Evolutionary conservation across 2,888 invertebrate species (phyloP), one percentile per base, ranked within the genome.

Genomic region (Sepiola atlantica): DNA sequence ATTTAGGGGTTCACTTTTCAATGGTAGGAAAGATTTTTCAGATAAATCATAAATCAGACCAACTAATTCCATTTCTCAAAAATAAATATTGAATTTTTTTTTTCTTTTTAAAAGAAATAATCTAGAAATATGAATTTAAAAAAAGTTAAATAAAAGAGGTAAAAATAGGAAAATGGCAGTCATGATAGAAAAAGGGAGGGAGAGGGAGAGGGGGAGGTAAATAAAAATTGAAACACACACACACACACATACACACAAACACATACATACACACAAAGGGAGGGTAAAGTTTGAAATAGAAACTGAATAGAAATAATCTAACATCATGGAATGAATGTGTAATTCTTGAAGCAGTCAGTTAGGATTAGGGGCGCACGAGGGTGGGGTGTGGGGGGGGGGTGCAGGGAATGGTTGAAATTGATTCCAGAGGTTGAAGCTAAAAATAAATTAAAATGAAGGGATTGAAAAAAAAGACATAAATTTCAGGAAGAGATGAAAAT

Each of bases 1-100:
- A n/a, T n/a, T 77, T 77, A n/a, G n/a, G 77, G 77, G 77, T 77
- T n/a, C 77, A 77, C 77, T 77, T 77, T 77, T 77, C n/a, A 77
- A 16, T 32, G 77, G 77, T 77, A 77, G n/a, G 16, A 32, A 77
- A 77, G 77, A 77, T 77, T 77, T 77, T 77, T 77, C n/a, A 32
- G 77, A 77, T n/a, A 77, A 77, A 32, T n/a, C n/a, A 77, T 77
- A 77, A 77, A 77, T 77, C 77, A 77, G 32, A 77, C 32, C 77
- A 77, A 77, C 77, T 77, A 77, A 77, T 77, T 77, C n/a, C n/a
- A 77, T 77, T 77, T 18, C n/a, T 12, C n/a, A 77, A 77, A 77
- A 77, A 18, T n/a, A n/a, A 77, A 77, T n/a, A 45, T 45, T 45
- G 45, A 45, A 4, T 45, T 45, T 45, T 45, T 45, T 4, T 45